Evolutionary conservation across 2,113 vertebrate genomes (phyloP), one percentile per base, ranked within the genome.

Genomic region (Mystacornis crossleyi): DNA sequence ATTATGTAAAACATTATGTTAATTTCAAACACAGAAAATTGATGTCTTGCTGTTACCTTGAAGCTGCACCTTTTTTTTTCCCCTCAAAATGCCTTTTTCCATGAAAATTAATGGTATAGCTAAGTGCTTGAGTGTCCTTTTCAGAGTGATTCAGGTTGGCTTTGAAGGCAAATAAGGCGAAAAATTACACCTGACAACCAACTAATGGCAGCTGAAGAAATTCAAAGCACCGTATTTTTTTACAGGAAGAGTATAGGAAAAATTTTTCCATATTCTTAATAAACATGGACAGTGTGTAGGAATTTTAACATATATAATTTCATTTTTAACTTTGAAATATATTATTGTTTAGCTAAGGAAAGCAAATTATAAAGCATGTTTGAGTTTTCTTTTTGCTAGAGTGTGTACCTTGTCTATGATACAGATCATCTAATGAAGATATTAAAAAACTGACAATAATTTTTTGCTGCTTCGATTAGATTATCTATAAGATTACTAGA

Each of bases 1-100:
- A 95, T 95, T 94, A 96, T 96, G 93, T 95, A 96, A 96, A 97
- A 93, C 88, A 96, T 79, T 86, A 93, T 92, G 92, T 96, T 96
- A 96, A 95, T 96, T 96, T 94, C 84, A 82, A 94, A 95, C 3
- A 15, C 21, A 18, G 71, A 88, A 94, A 96, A 95, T n/a, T 86
- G 85, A 96, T 94, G 95, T 96, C 92, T 96, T 96, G 92, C 96
- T 95, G 92, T 78, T 96, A 92, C 95, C 90, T 96, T 93, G 88
- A 96, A 90, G 55, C 55, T 67, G 58, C 36, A 55, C 31, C 15
- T 47, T 81, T 66, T 81, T 47, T 61, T 75, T 33, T 5, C 9
- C 21, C 26, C 2, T 0, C 33, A 42, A 77, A 94, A n/a, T 71
- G 60, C 67, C 34, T 71, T 94, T 88, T 92, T 36, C 66, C 29